These are phyloP conservation scores for Drosophila tropicalis DNA, from an alignment of 1,140 invertebrate species.

Conservation along the genomic window DNA sequence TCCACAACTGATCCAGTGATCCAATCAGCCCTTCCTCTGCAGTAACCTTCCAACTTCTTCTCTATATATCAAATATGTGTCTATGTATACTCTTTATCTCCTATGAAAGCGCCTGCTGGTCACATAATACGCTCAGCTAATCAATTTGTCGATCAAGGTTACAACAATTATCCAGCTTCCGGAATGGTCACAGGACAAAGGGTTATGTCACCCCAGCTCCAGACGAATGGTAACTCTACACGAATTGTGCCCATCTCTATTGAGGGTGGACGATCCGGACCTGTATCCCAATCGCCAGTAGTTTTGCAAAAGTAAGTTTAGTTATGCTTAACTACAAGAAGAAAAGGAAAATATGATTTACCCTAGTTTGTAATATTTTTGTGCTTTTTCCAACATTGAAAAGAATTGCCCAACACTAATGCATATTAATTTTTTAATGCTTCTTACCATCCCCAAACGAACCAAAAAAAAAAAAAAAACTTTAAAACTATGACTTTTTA, in stretches of 20 bases:
- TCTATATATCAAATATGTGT: constrained; percentile 62
- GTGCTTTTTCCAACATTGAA: constrained; percentile 63
- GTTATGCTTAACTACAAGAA: not conserved
- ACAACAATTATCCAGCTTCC: constrained; percentile 69
- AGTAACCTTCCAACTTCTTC: constrained; percentile 59
- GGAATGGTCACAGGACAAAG: constrained; percentile 54
- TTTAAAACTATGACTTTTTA: constrained; percentile 45
- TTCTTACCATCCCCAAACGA: constrained; percentile 43
- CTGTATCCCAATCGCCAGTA: constrained; percentile 74
- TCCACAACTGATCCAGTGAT: constrained; percentile 6
- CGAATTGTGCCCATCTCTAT: constrained; percentile 77
- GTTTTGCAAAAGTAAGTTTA: constrained; percentile 80
- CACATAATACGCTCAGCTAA: constrained; percentile 82
- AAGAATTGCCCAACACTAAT: constrained; percentile 61
- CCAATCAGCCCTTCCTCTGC: constrained; percentile 19
- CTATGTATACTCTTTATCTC: constrained; percentile 79
- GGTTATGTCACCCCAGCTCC: constrained; percentile 37
- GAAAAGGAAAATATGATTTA: not conserved
- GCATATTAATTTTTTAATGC: constrained; percentile 67
- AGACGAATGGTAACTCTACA: constrained; percentile 59
- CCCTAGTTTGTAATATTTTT: constrained; percentile 31
- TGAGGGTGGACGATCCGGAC: constrained; percentile 71
- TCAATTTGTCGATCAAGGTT: constrained; percentile 83
- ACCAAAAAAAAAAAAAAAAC: constrained; percentile 46
- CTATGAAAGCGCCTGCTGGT: constrained; percentile 76